Evolutionary conservation across 35 echinoderm and acorn worm species (phyloP).

Genomic region (Hemicentrotus pulcherrimus): DNA sequence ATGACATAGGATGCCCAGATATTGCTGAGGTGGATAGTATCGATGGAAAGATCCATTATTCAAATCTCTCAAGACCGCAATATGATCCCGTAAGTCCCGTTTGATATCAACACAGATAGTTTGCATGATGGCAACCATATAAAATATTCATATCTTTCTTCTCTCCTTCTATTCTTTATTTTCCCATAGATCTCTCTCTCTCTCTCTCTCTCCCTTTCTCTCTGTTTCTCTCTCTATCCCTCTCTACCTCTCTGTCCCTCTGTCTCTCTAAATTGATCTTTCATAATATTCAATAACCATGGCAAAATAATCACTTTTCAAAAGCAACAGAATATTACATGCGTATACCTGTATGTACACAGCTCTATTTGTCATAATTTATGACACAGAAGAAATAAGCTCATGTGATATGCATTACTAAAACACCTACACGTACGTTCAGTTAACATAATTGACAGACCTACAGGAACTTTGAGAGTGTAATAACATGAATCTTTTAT

Average conservation of each 20-base stretch:
- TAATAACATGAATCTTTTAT: background rate
- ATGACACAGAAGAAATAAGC: background rate
- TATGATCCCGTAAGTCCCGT: background rate
- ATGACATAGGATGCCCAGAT: background rate
- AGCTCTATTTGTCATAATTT: background rate
- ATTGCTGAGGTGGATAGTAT: background rate
- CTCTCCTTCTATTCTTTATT: background rate
- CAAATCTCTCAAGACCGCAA: background rate
- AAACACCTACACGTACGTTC: background rate
- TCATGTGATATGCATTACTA: background rate
- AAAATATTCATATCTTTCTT: background rate
- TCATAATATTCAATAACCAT: background rate
- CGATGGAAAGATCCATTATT: slow-evolving; percentile 4
- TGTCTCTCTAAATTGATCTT: too few species aligned
- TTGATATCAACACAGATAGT: background rate
- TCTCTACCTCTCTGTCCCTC: too few species aligned
- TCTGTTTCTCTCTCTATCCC: background rate
- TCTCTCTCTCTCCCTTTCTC: background rate
- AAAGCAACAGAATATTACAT: too few species aligned
- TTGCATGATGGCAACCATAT: background rate
- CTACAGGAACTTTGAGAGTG: background rate
- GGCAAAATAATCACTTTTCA: background rate
- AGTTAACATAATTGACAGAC: background rate
- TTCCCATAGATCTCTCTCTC: background rate
- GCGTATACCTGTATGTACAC: background rate